These are phyloP conservation scores for Cossypha niveicapilla DNA, from an alignment of 2,797 vertebrate genomes.

Conservation along the genomic window DNA sequence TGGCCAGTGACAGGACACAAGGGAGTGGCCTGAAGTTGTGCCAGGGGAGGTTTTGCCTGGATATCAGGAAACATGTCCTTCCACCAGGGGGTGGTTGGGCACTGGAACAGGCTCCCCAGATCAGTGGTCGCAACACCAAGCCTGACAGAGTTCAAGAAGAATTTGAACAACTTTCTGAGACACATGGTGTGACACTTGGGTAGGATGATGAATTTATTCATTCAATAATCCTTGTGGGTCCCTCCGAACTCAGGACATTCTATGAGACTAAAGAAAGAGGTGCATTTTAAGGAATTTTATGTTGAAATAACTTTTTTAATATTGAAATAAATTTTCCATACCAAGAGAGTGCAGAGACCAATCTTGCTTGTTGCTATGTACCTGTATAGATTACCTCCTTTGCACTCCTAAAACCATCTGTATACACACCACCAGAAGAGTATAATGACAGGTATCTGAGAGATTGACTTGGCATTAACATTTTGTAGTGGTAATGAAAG, in stretches of 20 bases:
- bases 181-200: not conserved
- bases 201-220: fast-evolving
- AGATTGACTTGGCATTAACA: not conserved
- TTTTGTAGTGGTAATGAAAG: not conserved
- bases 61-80: not conserved
- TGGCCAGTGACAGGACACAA: not conserved
- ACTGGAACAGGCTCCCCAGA: not conserved
- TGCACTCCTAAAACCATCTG: not conserved
- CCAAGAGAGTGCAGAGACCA: not conserved
- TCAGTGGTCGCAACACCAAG: not conserved
- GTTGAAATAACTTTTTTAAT: not conserved
- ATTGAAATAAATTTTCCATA: not conserved
- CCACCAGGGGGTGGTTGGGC: not conserved
- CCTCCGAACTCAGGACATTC: not conserved
- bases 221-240: not conserved
- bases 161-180: not conserved
- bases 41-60: not conserved
- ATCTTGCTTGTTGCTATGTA: not conserved
- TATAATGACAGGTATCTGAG: not conserved
- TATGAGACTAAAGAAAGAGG: not conserved
- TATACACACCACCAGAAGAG: not conserved
- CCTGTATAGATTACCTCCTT: not conserved
- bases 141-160: not conserved
- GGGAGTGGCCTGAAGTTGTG: not conserved
- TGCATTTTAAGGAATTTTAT: not conserved